These are phyloP conservation scores for Calypte anna DNA, from an alignment of 2,113 vertebrate genomes.

Conservation along the genomic window DNA sequence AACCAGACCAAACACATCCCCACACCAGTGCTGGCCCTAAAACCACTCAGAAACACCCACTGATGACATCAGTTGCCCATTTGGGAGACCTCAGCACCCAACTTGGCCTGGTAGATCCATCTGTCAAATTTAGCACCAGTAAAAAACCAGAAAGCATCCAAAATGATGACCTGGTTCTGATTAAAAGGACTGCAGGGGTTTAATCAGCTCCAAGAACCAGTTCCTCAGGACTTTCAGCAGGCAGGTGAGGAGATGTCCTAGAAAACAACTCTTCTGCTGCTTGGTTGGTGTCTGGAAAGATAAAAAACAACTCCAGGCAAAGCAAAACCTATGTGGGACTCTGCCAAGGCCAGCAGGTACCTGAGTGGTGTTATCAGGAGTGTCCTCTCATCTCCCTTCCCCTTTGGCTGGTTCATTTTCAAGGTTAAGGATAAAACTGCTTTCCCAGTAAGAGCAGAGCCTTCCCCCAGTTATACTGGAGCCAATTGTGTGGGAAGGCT, in stretches of 20 bases:
- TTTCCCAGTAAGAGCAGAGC: not conserved
- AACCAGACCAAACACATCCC: fast-evolving
- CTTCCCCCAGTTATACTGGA: not conserved
- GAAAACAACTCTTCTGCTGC: not conserved
- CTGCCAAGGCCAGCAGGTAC: not conserved
- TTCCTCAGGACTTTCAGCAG: not conserved
- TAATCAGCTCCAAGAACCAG: not conserved
- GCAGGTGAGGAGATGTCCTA: not conserved
- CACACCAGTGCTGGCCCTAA: fast-evolving
- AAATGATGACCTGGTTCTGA: not conserved
- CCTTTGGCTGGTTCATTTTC: not conserved
- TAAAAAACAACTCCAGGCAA: not conserved
- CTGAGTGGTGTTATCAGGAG: not conserved
- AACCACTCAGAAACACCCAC: not conserved
- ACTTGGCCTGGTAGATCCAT: not conserved
- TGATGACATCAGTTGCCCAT: not conserved
- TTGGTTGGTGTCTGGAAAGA: not conserved
- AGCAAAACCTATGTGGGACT: not conserved
- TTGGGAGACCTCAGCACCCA: not conserved
- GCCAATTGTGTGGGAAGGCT: conserved; percentile 34
- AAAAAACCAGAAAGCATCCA: not conserved
- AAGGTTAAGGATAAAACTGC: not conserved
- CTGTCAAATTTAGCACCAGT: not conserved
- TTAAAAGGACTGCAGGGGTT: not conserved
- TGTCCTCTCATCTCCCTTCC: not conserved